Conservation (phyloP, 2,888 invertebrate species). For the Bhutanitis thaidina region DNA sequence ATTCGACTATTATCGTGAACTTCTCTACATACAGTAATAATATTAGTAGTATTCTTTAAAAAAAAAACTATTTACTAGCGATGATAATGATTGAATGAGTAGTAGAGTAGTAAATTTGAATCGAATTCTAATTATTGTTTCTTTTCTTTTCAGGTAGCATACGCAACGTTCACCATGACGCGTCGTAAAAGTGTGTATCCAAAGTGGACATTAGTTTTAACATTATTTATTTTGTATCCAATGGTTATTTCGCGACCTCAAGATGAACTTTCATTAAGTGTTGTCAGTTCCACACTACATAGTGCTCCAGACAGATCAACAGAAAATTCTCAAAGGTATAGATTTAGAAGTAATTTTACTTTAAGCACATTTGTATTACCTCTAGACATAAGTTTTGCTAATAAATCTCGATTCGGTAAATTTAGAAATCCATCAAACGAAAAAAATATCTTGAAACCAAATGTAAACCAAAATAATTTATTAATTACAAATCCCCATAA, state of each 20-base stretch:
- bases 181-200: slow-evolving; percentile 63
- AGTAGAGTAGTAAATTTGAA: no score
- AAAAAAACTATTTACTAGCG: no score
- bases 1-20: no score
- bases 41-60: no score
- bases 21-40: no score
- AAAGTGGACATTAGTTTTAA: slow-evolving; percentile 70
- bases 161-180: slow-evolving; percentile 52
- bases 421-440: background rate
- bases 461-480: background rate
- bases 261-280: slow-evolving; percentile 35
- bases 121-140: slow-evolving; percentile 13
- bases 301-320: slow-evolving; percentile 47
- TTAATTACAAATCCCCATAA: background rate
- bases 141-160: slow-evolving; percentile 60
- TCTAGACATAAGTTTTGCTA: slow-evolving; percentile 36
- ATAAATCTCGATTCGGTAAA: slow-evolving; percentile 22
- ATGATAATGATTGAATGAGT: no score
- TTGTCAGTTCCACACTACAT: slow-evolving; percentile 29
- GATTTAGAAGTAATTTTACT: slow-evolving; percentile 34
- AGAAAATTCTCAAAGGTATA: slow-evolving; percentile 65
- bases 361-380: slow-evolving; percentile 35
- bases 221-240: slow-evolving; percentile 56
- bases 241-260: slow-evolving; percentile 62
- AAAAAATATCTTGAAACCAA: slow-evolving; percentile 3